Percentiles rank a stretch among this genome's conserved stretches.
phyloP scores from a whole-genome alignment of 2,113 vertebrate species.

The Ciconia maguari region DNA sequence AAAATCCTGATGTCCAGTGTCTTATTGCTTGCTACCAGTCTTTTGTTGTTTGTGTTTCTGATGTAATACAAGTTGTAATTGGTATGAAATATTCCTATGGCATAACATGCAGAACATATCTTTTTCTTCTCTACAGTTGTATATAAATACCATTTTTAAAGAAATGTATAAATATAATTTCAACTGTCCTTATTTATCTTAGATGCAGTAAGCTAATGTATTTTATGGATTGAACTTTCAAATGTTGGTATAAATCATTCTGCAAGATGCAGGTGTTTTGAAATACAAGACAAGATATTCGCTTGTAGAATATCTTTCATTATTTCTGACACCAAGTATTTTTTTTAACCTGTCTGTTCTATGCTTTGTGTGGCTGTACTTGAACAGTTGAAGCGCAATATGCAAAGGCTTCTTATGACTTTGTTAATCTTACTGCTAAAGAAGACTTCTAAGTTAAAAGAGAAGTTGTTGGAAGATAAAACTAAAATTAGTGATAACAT shows the following conservation, averaged over 20 bases:
- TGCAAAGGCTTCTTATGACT: not conserved
- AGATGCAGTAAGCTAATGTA: not conserved
- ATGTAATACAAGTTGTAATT: not conserved
- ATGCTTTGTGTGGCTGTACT: not conserved
- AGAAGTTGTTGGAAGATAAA: conserved; percentile 24
- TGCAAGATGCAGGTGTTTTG: not conserved
- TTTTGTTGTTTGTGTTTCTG: conserved; percentile 27
- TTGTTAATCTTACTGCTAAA: conserved; percentile 23
- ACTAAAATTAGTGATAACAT: not conserved
- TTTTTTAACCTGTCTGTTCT: conserved; percentile 13
- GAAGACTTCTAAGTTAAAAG: conserved; percentile 1
- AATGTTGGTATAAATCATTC: not conserved
- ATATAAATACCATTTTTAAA: not conserved
- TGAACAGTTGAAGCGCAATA: conserved; percentile 6
- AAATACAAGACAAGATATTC: not conserved
- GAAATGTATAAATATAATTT: not conserved
- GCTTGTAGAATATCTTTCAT: not conserved
- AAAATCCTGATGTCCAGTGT: not conserved
- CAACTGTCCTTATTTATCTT: not conserved
- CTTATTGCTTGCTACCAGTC: not conserved
- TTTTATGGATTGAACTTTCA: conserved; percentile 22
- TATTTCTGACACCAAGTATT: not conserved
- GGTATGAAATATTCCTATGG: not conserved
- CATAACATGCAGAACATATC: not conserved
- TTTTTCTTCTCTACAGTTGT: not conserved